Conservation (phyloP, 2,888 invertebrate species). For the Hartigia nigra region DNA sequence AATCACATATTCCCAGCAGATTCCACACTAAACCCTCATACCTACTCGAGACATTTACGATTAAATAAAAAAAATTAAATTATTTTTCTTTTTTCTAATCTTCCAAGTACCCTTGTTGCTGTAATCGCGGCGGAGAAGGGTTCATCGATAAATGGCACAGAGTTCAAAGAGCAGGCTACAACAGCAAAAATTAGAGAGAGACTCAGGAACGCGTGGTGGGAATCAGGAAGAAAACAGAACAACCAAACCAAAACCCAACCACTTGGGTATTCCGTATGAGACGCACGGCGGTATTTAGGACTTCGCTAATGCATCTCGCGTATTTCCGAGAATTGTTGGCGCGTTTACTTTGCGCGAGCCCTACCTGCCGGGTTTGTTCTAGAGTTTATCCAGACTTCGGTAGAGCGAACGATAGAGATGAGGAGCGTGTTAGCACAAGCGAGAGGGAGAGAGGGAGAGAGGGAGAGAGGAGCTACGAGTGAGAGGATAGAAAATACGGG, state of each 20-base stretch:
- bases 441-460: neutral
- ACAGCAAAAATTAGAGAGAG: neutral
- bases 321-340: constrained; percentile 50
- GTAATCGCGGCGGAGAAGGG: neutral
- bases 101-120: neutral
- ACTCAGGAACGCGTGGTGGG: neutral
- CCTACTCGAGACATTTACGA: neutral
- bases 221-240: neutral
- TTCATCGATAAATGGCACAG: neutral
- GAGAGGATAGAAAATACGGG: constrained; percentile 9
- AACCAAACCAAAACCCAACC: constrained; percentile 12
- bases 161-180: neutral
- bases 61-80: neutral
- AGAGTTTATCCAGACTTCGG: constrained; percentile 13
- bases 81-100: neutral
- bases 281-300: constrained; percentile 49
- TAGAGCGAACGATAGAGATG: neutral
- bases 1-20: neutral
- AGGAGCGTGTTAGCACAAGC: neutral
- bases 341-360: constrained; percentile 40
- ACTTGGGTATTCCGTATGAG: constrained; percentile 51
- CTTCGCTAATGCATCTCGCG: constrained; percentile 52
- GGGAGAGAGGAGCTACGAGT: neutral
- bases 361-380: constrained; percentile 3
- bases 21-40: neutral